phyloP scores from a whole-genome alignment of 2,113 vertebrate genomes.

The Antigone vipio region DNA sequence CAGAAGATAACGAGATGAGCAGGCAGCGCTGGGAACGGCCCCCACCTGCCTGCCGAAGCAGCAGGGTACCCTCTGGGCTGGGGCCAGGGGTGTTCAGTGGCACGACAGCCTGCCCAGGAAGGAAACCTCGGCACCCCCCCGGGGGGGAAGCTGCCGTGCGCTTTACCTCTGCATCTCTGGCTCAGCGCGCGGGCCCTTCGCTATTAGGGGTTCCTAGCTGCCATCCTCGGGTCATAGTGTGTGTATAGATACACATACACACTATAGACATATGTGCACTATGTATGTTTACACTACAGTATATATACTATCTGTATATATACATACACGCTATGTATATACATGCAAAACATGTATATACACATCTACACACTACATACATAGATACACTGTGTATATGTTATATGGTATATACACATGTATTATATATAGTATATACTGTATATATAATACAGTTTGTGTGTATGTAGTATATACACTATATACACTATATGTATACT shows the following conservation, averaged over 20 bases:
- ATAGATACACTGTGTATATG: neutral
- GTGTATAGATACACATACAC: no score
- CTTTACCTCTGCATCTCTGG: neutral
- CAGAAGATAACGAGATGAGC: neutral
- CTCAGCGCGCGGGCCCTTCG: accelerated
- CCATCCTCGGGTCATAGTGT: no score
- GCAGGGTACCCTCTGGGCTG: accelerated
- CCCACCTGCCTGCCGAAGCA: neutral
- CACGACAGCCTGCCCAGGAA: accelerated
- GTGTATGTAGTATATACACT: neutral
- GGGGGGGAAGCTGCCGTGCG: accelerated
- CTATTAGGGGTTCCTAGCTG: no score
- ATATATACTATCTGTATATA: neutral
- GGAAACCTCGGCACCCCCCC: accelerated
- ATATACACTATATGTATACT: neutral
- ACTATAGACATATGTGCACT: neutral
- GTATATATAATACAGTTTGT: neutral
- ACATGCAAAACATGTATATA: neutral
- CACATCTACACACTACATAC: no score
- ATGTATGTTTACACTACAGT: accelerated
- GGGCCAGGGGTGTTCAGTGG: neutral
- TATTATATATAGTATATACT: neutral
- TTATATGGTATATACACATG: neutral
- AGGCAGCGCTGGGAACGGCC: accelerated
- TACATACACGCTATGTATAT: neutral